Evolutionary conservation across 2,888 invertebrate species (phyloP), one percentile per base, ranked within the genome.

Genomic region (Perdita meconis): DNA sequence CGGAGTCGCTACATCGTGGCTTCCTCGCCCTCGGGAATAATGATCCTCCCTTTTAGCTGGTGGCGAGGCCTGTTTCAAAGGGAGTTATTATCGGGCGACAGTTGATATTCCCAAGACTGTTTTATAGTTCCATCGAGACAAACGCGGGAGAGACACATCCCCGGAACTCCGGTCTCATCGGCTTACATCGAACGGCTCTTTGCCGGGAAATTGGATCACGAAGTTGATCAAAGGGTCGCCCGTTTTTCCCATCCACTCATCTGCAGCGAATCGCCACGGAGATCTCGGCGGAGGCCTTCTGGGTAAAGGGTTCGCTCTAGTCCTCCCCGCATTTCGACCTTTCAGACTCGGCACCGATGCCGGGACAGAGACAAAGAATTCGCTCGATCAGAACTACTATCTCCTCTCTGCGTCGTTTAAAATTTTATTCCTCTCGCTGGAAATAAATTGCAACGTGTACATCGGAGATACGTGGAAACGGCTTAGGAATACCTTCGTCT

Each of bases 151-250:
- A 50, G 61, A 34, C 66, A 44, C 34, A 30, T 61, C 57, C 61
- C 75, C 59, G 47, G 19, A 47, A 8, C 44, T 19, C 3, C 57
- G 40, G 66, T 53, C 66, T 69, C 77, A 65, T 55, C 65, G 50
- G 59, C 63, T 69, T 56, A 57, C 65, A 70, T 70, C 76, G 69
- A 76, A 76, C 72, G 67, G 57, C 72, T 64, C 72, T 79, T 78
- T 61, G 67, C 79, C 42, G 34, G 22, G 57, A 44, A 68, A 79
- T 79, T 79, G 73, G 79, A 79, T 79, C 73, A 65, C 67, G 44
- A 65, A 56, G 64, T 73, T 68, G 78, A 73, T 70, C 78, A 68
- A 79, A 78, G 72, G 56, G 60, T 59, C 59, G 24, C 77, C 56
- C 65, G 65, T 76, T 78, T 47, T 70, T 65, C 77, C 57, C 56